These are phyloP conservation scores for Ectropis grisescens DNA, from an alignment of 1,140 invertebrate species.

Conservation along the genomic window DNA sequence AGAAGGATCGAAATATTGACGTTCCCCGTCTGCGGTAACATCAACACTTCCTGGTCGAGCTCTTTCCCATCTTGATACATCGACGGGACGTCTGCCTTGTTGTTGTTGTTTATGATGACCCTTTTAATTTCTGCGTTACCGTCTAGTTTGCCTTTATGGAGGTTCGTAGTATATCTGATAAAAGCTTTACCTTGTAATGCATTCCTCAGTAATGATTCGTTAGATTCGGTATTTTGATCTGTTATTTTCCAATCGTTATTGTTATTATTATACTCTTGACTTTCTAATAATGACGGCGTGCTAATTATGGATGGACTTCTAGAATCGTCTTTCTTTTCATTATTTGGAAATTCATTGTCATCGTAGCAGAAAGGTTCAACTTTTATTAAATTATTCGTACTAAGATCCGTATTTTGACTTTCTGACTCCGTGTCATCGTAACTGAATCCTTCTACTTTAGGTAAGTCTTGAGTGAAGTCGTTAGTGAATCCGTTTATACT, in stretches of 20 bases:
- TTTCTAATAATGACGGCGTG: constrained; percentile 65
- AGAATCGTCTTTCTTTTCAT: constrained; percentile 75
- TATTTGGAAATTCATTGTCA: constrained; percentile 76
- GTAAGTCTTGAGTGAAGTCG: constrained; percentile 66
- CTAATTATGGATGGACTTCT: constrained; percentile 52
- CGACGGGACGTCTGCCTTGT: constrained; percentile 64
- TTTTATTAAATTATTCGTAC: constrained; percentile 73
- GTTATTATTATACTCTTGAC: constrained; percentile 76
- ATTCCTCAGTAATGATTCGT: constrained; percentile 83
- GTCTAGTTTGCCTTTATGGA: constrained; percentile 51
- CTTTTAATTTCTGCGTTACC: constrained; percentile 47
- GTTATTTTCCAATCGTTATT: constrained; percentile 86
- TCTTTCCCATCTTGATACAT: constrained; percentile 56
- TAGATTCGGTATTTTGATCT: constrained; percentile 76
- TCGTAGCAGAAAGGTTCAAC: constrained; percentile 77
- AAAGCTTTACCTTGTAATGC: constrained; percentile 82
- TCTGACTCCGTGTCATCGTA: constrained; percentile 74
- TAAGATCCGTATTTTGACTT: constrained; percentile 75
- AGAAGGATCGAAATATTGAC: constrained; percentile 66
- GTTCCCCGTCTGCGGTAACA: constrained; percentile 53
- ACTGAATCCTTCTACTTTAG: constrained; percentile 73
- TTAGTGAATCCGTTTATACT: constrained; percentile 74
- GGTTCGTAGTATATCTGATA: constrained; percentile 72
- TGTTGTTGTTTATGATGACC: constrained; percentile 59
- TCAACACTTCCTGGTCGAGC: constrained; percentile 47